phyloP scores from a whole-genome alignment of 2,113 vertebrate genomes.

The Cromileptes altivelis region DNA sequence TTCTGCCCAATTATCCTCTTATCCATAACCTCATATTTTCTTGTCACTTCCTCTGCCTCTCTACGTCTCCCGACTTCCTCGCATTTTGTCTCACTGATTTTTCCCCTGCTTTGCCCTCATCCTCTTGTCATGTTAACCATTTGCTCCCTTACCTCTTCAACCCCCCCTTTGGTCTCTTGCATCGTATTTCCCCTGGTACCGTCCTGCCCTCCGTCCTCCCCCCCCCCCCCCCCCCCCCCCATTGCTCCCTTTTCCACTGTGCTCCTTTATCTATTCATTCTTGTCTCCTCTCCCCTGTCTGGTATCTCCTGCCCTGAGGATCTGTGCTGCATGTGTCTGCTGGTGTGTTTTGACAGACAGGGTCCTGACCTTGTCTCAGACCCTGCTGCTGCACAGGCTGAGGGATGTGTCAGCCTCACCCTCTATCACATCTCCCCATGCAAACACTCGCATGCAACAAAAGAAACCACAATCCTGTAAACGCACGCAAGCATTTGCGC shows the following conservation, averaged over 20 bases:
- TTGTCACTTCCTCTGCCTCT: conserved; percentile 54
- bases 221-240: no score
- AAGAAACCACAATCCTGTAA: neutral
- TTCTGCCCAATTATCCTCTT: conserved; percentile 64
- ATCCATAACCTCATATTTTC: conserved; percentile 59
- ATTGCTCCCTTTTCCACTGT: neutral
- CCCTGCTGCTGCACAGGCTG: conserved; percentile 55
- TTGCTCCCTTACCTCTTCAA: conserved; percentile 18
- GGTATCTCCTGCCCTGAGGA: conserved; percentile 66
- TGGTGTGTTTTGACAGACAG: conserved; percentile 75
- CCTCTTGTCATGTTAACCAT: conserved; percentile 3
- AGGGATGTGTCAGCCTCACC: conserved; percentile 62
- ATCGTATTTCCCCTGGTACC: conserved; percentile 44
- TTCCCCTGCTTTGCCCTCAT: conserved; percentile 29
- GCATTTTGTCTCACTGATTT: conserved; percentile 19
- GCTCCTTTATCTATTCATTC: conserved; percentile 72
- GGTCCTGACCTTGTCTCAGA: conserved; percentile 68
- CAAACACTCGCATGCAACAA: conserved; percentile 41
- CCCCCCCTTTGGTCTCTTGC: conserved; percentile 19
- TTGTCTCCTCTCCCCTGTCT: conserved; percentile 59
- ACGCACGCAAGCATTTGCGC: neutral
- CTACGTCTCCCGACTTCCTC: conserved; percentile 13
- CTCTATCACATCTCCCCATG: conserved; percentile 18
- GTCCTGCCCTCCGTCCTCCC: conserved; percentile 34
- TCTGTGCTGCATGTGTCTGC: conserved; percentile 69